A percentile compares a stretch with the other conserved stretches of the same genome.
Conservation (phyloP, 2,797 vertebrate genomes). For the Chelon auratus region DNA sequence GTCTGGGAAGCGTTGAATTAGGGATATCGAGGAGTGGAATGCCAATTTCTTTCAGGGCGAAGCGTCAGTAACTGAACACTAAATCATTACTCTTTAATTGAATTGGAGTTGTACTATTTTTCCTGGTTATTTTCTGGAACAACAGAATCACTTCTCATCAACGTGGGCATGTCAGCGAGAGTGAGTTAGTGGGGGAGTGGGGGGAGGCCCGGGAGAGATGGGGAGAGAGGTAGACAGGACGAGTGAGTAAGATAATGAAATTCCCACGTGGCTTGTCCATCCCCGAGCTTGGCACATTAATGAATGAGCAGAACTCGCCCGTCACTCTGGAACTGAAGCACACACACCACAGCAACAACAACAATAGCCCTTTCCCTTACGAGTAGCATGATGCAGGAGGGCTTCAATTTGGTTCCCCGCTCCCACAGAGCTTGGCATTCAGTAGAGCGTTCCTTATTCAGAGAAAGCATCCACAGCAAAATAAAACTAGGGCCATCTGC, state of each 20-base stretch:
- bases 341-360: conserved; percentile 56
- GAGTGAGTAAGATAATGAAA: conserved; percentile 72
- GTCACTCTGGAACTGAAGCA: conserved; percentile 74
- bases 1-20: conserved; percentile 36
- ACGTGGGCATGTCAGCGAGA: conserved; percentile 52
- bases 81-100: conserved; percentile 81
- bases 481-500: conserved; percentile 83
- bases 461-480: conserved; percentile 78
- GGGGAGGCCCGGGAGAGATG: conserved; percentile 16
- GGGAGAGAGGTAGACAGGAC: conserved; percentile 25
- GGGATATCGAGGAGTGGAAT: conserved; percentile 16
- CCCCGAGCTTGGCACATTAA: conserved; percentile 70
- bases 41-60: conserved; percentile 43
- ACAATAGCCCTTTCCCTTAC: conserved; percentile 64
- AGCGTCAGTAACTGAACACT: conserved; percentile 57
- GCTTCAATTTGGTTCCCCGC: conserved; percentile 80
- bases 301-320: conserved; percentile 75
- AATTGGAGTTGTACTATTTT: conserved; percentile 72
- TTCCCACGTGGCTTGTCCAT: conserved; percentile 72
- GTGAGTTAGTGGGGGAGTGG: conserved; percentile 23
- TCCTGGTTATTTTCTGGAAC: conserved; percentile 75
- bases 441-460: conserved; percentile 82
- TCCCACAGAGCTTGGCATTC: conserved; percentile 84
- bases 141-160: conserved; percentile 79
- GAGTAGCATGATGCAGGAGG: conserved; percentile 69